Percentiles rank a stretch among this genome's conserved stretches.
Conservation (phyloP, 2,113 vertebrate genomes). For the Enhydra lutris region DNA sequence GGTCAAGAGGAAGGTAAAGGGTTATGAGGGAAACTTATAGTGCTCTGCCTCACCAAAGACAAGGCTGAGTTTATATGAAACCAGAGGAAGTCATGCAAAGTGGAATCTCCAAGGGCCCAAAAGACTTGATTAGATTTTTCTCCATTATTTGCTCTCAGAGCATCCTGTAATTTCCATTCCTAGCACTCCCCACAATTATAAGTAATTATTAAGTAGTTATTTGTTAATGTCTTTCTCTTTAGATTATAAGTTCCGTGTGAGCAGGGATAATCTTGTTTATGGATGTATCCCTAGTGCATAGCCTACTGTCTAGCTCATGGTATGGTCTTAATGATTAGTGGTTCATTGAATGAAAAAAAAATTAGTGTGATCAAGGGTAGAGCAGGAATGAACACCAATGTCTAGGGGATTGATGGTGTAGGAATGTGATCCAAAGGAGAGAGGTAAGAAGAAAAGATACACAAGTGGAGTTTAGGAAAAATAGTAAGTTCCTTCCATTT, state of each 20-base stretch:
- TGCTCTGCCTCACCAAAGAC: background rate
- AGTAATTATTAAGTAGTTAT: background rate
- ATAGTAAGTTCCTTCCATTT: background rate
- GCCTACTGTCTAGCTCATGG: background rate
- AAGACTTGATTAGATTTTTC: background rate
- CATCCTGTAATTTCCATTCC: background rate
- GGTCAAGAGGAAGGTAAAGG: background rate
- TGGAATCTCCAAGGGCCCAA: background rate
- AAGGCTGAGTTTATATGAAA: background rate
- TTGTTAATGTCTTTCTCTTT: constrained; percentile 16
- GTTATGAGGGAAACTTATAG: background rate
- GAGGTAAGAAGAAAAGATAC: background rate
- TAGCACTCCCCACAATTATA: background rate
- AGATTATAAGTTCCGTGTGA: background rate
- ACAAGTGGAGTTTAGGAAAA: background rate
- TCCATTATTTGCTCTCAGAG: background rate
- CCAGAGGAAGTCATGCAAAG: background rate
- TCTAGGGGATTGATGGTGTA: background rate
- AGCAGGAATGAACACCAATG: background rate
- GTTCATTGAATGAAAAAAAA: background rate
- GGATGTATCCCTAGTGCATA: background rate
- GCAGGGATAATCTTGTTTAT: background rate
- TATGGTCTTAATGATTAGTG: background rate
- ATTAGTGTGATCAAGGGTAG: background rate
- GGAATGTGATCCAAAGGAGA: background rate